Evolutionary conservation across 1,140 invertebrate species (phyloP).

Genomic region (Platorchestia sp.): DNA sequence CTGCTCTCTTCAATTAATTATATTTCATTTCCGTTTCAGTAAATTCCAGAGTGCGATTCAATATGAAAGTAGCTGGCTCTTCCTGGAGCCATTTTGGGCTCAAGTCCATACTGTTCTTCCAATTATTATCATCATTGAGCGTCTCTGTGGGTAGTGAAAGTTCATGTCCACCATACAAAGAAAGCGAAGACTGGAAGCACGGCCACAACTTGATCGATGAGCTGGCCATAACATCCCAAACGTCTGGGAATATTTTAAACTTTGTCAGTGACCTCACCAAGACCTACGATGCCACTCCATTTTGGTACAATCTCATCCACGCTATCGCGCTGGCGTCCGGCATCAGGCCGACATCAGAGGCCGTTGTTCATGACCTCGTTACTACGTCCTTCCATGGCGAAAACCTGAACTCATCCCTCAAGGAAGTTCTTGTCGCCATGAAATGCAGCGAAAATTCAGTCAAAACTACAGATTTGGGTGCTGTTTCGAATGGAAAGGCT

Average conservation of each 20-base stretch:
- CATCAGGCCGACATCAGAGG: not conserved
- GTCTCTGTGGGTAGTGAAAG: not conserved
- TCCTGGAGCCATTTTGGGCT: slow-evolving; percentile 11
- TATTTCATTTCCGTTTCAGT: not conserved
- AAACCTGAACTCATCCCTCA: slow-evolving; percentile 22
- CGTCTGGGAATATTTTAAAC: not conserved
- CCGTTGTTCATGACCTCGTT: slow-evolving; percentile 16
- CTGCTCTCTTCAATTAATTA: not conserved
- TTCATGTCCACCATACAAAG: not conserved
- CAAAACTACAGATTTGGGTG: not conserved
- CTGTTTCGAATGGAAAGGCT: not conserved
- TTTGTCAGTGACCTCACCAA: slow-evolving; percentile 18
- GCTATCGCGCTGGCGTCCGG: slow-evolving; percentile 35
- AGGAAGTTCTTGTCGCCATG: slow-evolving; percentile 12
- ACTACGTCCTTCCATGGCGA: slow-evolving; percentile 25
- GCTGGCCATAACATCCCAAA: not conserved
- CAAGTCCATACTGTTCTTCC: not conserved
- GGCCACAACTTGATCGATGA: slow-evolving; percentile 12
- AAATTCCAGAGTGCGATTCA: not conserved
- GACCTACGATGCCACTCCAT: slow-evolving; percentile 18
- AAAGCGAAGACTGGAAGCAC: not conserved
- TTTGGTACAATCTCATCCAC: slow-evolving; percentile 45
- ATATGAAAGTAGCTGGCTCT: slow-evolving; percentile 43
- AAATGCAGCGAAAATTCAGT: slow-evolving; percentile 6
- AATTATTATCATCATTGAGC: not conserved